These are phyloP conservation scores for Phacellophora camtschatica DNA, from an alignment of 30 jellyfish, hydroid and myxozoan genomes.

Conservation along the genomic window DNA sequence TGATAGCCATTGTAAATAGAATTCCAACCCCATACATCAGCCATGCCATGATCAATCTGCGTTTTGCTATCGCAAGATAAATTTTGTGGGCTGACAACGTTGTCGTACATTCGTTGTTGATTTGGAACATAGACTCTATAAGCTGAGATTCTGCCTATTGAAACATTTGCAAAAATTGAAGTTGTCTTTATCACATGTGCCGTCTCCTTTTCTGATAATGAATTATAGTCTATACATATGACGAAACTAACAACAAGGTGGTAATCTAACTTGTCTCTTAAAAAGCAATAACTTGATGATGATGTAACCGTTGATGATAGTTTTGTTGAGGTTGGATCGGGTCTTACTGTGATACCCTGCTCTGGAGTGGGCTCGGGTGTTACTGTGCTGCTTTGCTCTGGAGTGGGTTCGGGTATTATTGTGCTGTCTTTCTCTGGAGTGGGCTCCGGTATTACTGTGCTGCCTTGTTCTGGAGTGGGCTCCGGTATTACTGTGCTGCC, in stretches of 20 bases:
- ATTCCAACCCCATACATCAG: constrained; percentile 48
- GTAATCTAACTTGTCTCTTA: background rate
- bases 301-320: background rate
- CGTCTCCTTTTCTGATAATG: background rate
- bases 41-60: constrained; percentile 11
- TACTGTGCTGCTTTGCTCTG: no score
- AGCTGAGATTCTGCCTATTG: background rate
- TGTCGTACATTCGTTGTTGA: background rate
- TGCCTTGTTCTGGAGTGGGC: no score
- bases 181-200: background rate
- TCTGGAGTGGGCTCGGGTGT: constrained; percentile 3
- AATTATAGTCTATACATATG: background rate
- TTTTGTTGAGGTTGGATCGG: background rate
- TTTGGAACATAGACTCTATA: background rate
- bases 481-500: no score
- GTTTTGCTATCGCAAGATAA: background rate
- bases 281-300: background rate
- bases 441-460: no score
- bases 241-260: background rate
- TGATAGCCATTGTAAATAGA: constrained; percentile 1
- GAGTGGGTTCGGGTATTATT: no score
- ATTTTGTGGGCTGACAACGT: background rate
- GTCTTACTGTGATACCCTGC: background rate
- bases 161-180: background rate
- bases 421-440: no score